Percentiles rank a stretch among this genome's conserved stretches.
phyloP scores from a whole-genome alignment of 2,797 vertebrate species.

The Coregonus ussuriensis region DNA sequence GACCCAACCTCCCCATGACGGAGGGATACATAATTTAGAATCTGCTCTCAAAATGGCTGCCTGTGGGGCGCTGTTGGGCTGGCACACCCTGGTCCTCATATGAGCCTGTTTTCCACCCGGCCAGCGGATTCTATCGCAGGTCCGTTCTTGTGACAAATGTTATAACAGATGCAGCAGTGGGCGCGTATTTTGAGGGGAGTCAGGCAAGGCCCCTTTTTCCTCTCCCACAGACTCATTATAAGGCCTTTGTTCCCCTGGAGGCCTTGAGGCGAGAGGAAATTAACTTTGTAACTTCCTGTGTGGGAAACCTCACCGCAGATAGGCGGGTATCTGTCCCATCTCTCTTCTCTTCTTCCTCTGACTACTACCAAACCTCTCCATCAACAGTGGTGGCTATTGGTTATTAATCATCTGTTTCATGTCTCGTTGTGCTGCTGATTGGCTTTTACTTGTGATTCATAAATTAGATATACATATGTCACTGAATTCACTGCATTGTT shows the following conservation, averaged over 20 bases:
- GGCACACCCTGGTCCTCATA: conserved; percentile 34
- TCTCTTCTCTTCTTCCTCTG: not conserved
- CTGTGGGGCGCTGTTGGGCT: conserved; percentile 7
- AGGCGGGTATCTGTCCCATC: conserved; percentile 7
- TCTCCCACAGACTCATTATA: conserved; percentile 55
- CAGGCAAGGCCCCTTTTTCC: conserved; percentile 44
- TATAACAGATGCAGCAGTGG: conserved; percentile 45
- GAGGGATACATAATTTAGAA: conserved; percentile 21
- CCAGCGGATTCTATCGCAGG: conserved; percentile 55
- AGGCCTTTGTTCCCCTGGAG: conserved; percentile 47
- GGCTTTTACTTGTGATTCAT: not conserved
- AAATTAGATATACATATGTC: not conserved
- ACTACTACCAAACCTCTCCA: conserved; percentile 35
- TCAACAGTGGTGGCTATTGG: conserved; percentile 32
- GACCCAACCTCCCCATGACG: not conserved
- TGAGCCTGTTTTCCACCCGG: conserved; percentile 42
- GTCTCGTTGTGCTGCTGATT: not conserved
- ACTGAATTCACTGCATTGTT: not conserved
- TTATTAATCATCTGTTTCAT: too few species aligned
- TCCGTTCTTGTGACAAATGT: conserved; percentile 56
- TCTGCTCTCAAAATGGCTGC: conserved; percentile 47
- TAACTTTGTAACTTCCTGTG: conserved; percentile 63
- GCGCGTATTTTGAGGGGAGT: conserved; percentile 31
- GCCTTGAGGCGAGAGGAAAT: conserved; percentile 50
- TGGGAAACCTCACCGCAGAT: conserved; percentile 45